Percentiles rank a stretch among this genome's conserved stretches.
phyloP scores from a whole-genome alignment of 2,888 invertebrate genomes.

The Pachycephus smyrnensis region DNA sequence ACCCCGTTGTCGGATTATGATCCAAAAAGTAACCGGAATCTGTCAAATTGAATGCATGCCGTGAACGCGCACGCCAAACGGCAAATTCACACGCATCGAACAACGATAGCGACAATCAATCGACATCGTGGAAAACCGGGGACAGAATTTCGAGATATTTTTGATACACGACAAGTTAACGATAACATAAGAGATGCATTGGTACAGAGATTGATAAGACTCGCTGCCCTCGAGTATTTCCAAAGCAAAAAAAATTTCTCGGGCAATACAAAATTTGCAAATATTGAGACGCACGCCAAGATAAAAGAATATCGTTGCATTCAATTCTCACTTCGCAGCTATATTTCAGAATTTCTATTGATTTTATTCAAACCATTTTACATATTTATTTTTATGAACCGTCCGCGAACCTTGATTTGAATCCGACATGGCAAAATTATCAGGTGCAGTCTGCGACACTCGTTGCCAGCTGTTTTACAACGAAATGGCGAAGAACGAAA shows the following conservation, averaged over 20 bases:
- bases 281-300: too few relatives aligned
- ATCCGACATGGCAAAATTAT: constrained; percentile 33
- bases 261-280: too few relatives aligned
- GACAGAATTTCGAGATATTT: too few relatives aligned
- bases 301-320: neutral
- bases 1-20: too few relatives aligned
- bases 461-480: constrained; percentile 53
- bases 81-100: too few relatives aligned
- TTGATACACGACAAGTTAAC: too few relatives aligned
- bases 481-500: constrained; percentile 46
- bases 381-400: neutral
- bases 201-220: neutral
- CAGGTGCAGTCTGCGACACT: constrained; percentile 43
- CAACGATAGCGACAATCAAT: too few relatives aligned
- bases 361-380: neutral
- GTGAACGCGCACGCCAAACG: too few relatives aligned
- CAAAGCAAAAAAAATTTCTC: neutral
- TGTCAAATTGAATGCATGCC: too few relatives aligned
- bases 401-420: neutral
- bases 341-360: neutral
- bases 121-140: too few relatives aligned
- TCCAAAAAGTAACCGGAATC: too few relatives aligned
- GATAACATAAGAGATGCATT: too few relatives aligned
- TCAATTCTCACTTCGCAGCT: neutral
- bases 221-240: neutral